phyloP scores from a whole-genome alignment of 2,888 invertebrate species.

The Trichopoda pennipes region DNA sequence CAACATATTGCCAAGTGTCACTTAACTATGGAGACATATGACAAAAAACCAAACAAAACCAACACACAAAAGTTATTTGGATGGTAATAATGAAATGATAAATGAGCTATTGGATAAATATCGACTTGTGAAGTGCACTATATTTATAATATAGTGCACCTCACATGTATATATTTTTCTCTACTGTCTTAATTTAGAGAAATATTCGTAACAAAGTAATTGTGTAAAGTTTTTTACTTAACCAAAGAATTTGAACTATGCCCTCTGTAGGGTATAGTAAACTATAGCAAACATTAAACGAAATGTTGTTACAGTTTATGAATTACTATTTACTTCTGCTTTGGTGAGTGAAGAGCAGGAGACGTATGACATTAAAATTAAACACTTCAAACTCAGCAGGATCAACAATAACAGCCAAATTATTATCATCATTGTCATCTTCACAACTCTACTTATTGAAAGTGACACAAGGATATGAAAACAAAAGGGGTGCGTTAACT shows the following conservation, averaged over 20 bases:
- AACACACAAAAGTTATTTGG: constrained; percentile 31
- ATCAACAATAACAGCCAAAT: constrained; percentile 63
- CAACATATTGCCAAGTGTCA: constrained; percentile 64
- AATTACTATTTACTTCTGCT: constrained; percentile 8
- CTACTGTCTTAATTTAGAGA: too few relatives aligned
- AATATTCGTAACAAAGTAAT: too few relatives aligned
- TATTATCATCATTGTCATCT: constrained; percentile 55
- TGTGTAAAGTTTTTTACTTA: too few relatives aligned
- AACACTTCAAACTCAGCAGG: constrained; percentile 67
- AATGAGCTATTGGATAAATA: background rate
- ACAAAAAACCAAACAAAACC: constrained; percentile 15
- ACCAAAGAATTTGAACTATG: background rate
- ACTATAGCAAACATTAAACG: background rate
- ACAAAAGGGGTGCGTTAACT: constrained; percentile 66
- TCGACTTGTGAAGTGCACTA: constrained; percentile 17
- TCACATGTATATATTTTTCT: background rate
- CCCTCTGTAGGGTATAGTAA: constrained; percentile 13
- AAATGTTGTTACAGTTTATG: constrained; percentile 9
- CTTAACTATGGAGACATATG: constrained; percentile 29
- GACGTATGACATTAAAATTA: constrained; percentile 65
- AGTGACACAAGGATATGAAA: constrained; percentile 57
- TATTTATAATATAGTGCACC: too few relatives aligned
- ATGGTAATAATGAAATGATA: constrained; percentile 34
- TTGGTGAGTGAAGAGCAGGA: constrained; percentile 19
- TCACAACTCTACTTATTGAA: constrained; percentile 45